phyloP scores from a whole-genome alignment of 2,797 vertebrate species.

The Rachycentron canadum region DNA sequence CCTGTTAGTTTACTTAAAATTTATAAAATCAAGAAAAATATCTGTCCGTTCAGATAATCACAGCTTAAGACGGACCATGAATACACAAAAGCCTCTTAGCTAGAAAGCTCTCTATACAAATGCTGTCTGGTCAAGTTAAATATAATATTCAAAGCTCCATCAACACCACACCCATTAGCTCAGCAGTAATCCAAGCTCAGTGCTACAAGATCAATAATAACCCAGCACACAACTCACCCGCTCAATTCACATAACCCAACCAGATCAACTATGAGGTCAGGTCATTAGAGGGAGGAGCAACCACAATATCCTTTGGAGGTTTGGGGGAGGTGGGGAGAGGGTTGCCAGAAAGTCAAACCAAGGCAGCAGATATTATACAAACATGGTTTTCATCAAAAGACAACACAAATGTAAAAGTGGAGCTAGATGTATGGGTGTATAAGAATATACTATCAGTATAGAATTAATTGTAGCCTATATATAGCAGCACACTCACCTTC shows the following conservation, averaged over 20 bases:
- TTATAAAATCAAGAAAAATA: constrained; percentile 4
- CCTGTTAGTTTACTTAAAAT: background rate
- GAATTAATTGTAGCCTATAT: too few relatives aligned
- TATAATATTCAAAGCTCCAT: constrained; percentile 34
- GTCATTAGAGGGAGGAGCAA: background rate
- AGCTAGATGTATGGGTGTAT: too few relatives aligned
- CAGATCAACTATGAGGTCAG: constrained; percentile 45
- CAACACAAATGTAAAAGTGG: too few relatives aligned
- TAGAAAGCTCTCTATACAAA: constrained; percentile 5
- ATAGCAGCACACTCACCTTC: too few relatives aligned
- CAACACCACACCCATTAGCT: constrained; percentile 35
- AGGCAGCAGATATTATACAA: background rate
- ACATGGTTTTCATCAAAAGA: too few relatives aligned
- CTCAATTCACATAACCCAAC: constrained; percentile 16
- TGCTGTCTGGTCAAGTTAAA: background rate
- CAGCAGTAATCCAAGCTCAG: constrained; percentile 56
- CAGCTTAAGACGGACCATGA: constrained; percentile 8
- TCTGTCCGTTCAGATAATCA: constrained; percentile 20
- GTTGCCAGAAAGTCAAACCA: background rate
- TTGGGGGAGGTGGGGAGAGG: background rate
- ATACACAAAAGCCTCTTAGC: constrained; percentile 19
- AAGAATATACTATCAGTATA: too few relatives aligned
- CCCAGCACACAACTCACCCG: constrained; percentile 24
- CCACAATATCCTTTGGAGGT: background rate
- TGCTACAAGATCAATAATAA: constrained; percentile 58